phyloP scores from a whole-genome alignment of 1,140 invertebrate species.

The Physella acuta region DNA sequence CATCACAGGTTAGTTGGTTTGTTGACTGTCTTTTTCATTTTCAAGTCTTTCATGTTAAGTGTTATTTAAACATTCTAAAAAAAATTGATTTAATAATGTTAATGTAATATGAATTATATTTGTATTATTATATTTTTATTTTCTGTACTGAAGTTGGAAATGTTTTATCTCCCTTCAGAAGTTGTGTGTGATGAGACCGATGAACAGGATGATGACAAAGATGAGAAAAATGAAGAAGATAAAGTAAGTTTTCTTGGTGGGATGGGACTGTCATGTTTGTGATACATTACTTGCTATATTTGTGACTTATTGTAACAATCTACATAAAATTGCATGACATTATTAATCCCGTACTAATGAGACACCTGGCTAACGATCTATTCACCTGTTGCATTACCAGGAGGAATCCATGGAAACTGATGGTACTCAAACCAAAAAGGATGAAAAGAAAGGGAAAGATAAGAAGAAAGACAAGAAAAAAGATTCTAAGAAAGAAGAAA shows the following conservation, averaged over 20 bases:
- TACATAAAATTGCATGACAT: too few relatives aligned
- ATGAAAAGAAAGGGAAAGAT: constrained; percentile 31
- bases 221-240: neutral
- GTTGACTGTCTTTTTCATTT: too few relatives aligned
- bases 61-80: neutral
- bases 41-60: too few relatives aligned
- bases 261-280: neutral
- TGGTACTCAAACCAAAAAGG: constrained; percentile 34
- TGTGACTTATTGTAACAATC: too few relatives aligned
- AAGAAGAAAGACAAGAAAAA: constrained; percentile 27
- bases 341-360: too few relatives aligned
- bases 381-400: constrained; percentile 37
- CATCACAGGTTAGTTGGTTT: too few relatives aligned
- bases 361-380: too few relatives aligned
- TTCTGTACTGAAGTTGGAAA: neutral
- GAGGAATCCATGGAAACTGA: constrained; percentile 47
- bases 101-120: neutral
- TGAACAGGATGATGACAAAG: too few relatives aligned
- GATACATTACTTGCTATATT: too few relatives aligned
- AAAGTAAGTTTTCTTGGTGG: neutral
- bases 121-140: neutral
- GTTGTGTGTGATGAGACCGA: too few relatives aligned
- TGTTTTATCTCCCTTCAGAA: neutral
- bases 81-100: neutral
- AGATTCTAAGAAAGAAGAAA: too few relatives aligned